These are phyloP conservation scores for Asteroscopus sphinx DNA, from an alignment of 2,888 invertebrate genomes.

Conservation along the genomic window DNA sequence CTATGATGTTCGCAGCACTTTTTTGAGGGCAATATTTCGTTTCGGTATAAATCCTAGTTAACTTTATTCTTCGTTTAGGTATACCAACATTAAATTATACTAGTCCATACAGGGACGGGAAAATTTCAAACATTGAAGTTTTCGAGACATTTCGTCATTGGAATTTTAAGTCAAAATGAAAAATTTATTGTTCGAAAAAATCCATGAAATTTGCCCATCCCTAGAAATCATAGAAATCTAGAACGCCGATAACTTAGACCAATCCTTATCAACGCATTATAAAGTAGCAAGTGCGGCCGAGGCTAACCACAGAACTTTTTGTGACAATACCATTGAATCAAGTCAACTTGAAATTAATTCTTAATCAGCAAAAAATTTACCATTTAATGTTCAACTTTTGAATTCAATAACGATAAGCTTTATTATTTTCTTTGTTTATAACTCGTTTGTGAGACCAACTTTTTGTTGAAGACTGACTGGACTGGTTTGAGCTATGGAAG, in stretches of 20 bases:
- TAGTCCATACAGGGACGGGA: too few relatives aligned
- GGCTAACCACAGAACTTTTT: conserved; percentile 53
- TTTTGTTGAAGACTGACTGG: conserved; percentile 47
- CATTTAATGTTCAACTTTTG: conserved; percentile 49
- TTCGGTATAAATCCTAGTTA: background rate
- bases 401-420: conserved; percentile 56
- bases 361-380: conserved; percentile 40
- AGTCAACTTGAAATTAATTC: conserved; percentile 56
- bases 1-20: too few relatives aligned
- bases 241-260: conserved; percentile 24
- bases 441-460: conserved; percentile 55
- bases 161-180: too few relatives aligned
- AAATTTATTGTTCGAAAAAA: too few relatives aligned
- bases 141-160: too few relatives aligned
- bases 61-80: too few relatives aligned
- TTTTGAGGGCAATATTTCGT: too few relatives aligned
- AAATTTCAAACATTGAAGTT: too few relatives aligned
- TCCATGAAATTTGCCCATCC: too few relatives aligned
- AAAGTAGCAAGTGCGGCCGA: conserved; percentile 36
- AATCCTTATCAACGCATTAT: conserved; percentile 30
- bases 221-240: conserved; percentile 18
- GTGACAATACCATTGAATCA: conserved; percentile 51
- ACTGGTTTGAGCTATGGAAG: conserved; percentile 46
- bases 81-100: too few relatives aligned
- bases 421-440: conserved; percentile 56